Conservation (phyloP, 2,113 vertebrate species). For the Heterocephalus glaber region DNA sequence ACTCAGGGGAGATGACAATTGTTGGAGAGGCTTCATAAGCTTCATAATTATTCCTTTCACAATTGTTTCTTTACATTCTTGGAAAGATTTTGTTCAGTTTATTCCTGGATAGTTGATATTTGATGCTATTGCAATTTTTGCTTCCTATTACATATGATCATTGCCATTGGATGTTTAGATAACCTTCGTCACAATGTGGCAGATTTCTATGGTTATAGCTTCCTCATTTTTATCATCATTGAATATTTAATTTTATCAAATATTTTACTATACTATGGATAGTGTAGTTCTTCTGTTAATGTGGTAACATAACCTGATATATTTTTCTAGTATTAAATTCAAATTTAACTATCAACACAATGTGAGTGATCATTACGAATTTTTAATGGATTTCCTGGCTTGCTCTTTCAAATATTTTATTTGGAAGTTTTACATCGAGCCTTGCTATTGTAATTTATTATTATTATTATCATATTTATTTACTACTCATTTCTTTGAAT, state of each 20-base stretch:
- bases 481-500: not conserved
- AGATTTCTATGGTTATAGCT: not conserved
- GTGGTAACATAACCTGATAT: not conserved
- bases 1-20: no score
- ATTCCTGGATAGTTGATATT: not conserved
- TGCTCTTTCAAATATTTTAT: not conserved
- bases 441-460: not conserved
- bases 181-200: not conserved
- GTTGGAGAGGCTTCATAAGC: not conserved
- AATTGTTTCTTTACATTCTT: not conserved
- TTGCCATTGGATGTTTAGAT: not conserved
- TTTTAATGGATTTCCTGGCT: not conserved
- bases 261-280: not conserved
- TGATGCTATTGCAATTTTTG: not conserved
- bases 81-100: not conserved
- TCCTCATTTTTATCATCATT: not conserved
- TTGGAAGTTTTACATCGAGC: not conserved
- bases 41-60: not conserved
- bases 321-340: not conserved
- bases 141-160: not conserved
- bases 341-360: not conserved
- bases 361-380: not conserved
- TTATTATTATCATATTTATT: not conserved
- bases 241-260: not conserved
- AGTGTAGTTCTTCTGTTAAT: not conserved